These are phyloP conservation scores for Salvelinus alpinus DNA, from an alignment of 2,113 vertebrate genomes.

Conservation along the genomic window DNA sequence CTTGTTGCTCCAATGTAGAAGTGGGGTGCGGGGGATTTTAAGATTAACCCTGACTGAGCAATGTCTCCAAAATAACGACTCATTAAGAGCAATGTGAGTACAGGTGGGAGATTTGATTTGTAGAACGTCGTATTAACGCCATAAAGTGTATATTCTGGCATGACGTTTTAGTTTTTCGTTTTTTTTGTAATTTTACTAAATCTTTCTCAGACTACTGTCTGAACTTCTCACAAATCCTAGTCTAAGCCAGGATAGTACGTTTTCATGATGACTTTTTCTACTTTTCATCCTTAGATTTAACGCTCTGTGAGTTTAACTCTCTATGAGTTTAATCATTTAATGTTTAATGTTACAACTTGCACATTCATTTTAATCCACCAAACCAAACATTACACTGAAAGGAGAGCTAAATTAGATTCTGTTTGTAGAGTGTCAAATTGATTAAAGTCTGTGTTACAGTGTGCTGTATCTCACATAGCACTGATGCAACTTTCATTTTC, in stretches of 20 bases:
- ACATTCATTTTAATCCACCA: conserved; percentile 27
- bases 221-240: background rate
- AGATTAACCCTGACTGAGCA: conserved; percentile 60
- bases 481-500: conserved; percentile 44
- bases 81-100: conserved; percentile 55
- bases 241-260: conserved; percentile 8
- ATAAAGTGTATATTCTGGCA: background rate
- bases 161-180: background rate
- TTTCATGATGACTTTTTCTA: conserved; percentile 5
- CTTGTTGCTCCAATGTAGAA: conserved; percentile 58
- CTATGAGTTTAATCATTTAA: conserved; percentile 53
- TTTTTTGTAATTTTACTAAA: background rate
- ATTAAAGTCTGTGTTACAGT: conserved; percentile 44
- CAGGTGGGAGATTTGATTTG: conserved; percentile 36
- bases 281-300: conserved; percentile 10
- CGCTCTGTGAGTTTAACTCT: conserved; percentile 34
- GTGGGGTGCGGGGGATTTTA: conserved; percentile 57
- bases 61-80: conserved; percentile 48
- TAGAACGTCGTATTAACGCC: background rate
- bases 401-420: conserved; percentile 51
- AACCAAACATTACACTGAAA: conserved; percentile 19
- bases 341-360: conserved; percentile 47
- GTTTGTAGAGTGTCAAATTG: conserved; percentile 60
- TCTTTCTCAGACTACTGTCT: too few species aligned
- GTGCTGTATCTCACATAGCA: conserved; percentile 25